These are phyloP conservation scores for Cerastis rubricosa DNA, from an alignment of 2,888 invertebrate genomes.

Conservation along the genomic window DNA sequence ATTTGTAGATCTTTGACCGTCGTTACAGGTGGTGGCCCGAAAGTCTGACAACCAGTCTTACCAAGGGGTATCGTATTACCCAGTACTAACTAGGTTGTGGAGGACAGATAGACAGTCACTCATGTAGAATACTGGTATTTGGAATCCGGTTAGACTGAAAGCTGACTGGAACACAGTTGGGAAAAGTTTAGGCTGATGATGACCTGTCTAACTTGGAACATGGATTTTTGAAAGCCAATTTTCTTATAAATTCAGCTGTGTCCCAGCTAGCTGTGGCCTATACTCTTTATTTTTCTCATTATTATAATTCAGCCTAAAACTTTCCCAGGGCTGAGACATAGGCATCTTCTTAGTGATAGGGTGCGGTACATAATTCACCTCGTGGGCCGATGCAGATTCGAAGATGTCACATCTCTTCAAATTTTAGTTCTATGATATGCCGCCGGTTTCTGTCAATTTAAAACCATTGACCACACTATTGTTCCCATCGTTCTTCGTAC, in stretches of 20 bases:
- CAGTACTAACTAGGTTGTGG: too few species aligned
- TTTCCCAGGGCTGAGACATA: neutral
- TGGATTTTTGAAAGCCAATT: neutral
- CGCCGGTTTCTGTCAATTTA: neutral
- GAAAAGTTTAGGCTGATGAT: too few species aligned
- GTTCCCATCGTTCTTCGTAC: neutral
- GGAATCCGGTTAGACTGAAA: too few species aligned
- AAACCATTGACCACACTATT: neutral
- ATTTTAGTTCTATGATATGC: neutral
- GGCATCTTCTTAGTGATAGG: neutral
- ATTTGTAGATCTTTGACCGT: neutral
- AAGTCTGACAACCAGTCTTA: too few species aligned
- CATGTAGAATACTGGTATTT: too few species aligned
- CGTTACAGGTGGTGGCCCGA: too few species aligned
- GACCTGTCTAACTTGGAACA: neutral
- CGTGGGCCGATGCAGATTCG: neutral
- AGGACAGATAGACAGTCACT: too few species aligned
- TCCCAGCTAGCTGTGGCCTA: too few species aligned
- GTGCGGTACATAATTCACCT: neutral
- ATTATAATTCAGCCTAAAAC: neutral
- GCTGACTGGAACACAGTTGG: too few species aligned
- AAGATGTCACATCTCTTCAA: neutral
- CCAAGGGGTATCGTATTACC: too few species aligned
- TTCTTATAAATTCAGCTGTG: too few species aligned
- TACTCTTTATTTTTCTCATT: too few species aligned